These are phyloP conservation scores for Bufotes viridis DNA, from an alignment of 2,797 vertebrate species.

Conservation along the genomic window DNA sequence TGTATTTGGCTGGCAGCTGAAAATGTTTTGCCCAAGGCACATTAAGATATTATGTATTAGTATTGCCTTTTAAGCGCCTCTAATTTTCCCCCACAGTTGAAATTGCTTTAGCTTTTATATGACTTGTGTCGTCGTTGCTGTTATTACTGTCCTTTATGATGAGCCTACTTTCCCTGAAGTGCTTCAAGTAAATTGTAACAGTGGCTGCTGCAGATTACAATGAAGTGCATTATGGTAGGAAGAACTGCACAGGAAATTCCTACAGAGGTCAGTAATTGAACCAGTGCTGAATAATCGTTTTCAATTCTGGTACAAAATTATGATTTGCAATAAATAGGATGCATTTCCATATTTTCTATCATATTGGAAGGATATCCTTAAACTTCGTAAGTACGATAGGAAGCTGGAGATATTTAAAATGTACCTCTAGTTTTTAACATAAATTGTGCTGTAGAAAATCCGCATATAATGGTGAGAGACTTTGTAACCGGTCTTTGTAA, in stretches of 20 bases:
- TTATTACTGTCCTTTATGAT: neutral
- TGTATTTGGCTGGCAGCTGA: neutral
- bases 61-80: neutral
- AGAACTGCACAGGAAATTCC: neutral
- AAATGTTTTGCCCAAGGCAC: neutral
- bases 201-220: no score
- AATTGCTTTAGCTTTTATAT: neutral
- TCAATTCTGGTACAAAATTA: neutral
- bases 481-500: no score
- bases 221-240: no score
- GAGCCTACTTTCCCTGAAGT: neutral
- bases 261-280: neutral
- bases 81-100: no score
- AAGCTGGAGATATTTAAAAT: no score
- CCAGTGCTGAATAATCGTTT: neutral
- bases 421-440: no score
- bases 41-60: neutral
- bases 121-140: neutral
- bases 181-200: neutral
- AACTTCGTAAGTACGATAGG: no score
- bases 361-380: neutral
- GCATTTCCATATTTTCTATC: neutral
- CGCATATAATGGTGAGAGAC: no score
- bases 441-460: no score
- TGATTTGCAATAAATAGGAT: neutral